These are phyloP conservation scores for Aphelenchoides bicaudatus DNA, from an alignment of 2,888 invertebrate species.

Conservation along the genomic window DNA sequence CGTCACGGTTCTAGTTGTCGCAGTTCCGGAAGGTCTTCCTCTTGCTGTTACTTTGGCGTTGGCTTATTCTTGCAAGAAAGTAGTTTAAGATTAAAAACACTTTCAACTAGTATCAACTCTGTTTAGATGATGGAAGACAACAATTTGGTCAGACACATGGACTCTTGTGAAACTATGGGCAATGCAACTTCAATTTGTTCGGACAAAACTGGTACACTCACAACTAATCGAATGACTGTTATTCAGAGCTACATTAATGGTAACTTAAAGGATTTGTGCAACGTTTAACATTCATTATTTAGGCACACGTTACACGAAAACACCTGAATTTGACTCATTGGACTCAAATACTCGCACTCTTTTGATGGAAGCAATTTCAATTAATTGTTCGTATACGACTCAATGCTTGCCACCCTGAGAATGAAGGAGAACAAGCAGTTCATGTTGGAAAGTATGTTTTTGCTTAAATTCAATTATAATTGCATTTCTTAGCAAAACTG, in stretches of 20 bases:
- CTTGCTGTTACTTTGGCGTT: conserved; percentile 94
- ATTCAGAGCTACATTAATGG: conserved; percentile 66
- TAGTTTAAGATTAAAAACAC: conserved; percentile 61
- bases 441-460: conserved; percentile 99
- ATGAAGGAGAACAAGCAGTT: conserved; percentile 77
- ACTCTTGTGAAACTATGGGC: conserved; percentile 66
- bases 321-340: conserved; percentile 62
- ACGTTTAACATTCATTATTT: neutral
- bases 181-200: conserved; percentile 67
- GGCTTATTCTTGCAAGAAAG: conserved; percentile 93
- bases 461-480: too few relatives aligned
- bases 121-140: conserved; percentile 65
- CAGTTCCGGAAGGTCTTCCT: conserved; percentile 96
- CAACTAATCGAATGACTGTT: conserved; percentile 66
- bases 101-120: neutral
- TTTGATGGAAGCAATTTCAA: conserved; percentile 78
- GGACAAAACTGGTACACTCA: conserved; percentile 66
- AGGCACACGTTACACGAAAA: neutral
- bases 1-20: conserved; percentile 96
- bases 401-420: conserved; percentile 71
- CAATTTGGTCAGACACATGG: conserved; percentile 65
- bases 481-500: conserved; percentile 99
- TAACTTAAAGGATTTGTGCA: neutral
- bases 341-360: conserved; percentile 65
- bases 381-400: conserved; percentile 89